These are phyloP conservation scores for Chouioia cunea DNA, from an alignment of 2,888 invertebrate genomes.

Conservation along the genomic window DNA sequence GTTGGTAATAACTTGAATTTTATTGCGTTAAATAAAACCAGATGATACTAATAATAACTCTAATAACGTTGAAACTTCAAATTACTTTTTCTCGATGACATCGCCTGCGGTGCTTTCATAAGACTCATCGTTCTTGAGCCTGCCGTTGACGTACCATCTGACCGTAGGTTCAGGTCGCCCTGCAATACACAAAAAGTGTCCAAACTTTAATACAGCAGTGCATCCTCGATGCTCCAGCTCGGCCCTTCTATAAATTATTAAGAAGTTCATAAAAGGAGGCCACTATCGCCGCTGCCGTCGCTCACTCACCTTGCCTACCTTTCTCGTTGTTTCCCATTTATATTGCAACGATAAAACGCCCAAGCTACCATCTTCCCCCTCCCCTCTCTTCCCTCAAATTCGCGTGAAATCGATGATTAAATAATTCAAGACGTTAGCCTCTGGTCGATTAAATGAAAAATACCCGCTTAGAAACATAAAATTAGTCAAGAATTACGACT, in stretches of 20 bases:
- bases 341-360: conserved; percentile 14
- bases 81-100: conserved; percentile 85
- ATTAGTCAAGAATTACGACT: conserved; percentile 49
- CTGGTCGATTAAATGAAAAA: conserved; percentile 10
- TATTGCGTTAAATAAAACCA: background rate
- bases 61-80: background rate
- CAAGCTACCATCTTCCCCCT: background rate
- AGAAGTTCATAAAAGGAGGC: conserved; percentile 26
- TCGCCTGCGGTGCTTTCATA: conserved; percentile 88
- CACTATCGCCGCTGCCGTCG: background rate
- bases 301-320: background rate
- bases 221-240: background rate
- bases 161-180: conserved; percentile 86
- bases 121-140: conserved; percentile 81
- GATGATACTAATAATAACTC: background rate
- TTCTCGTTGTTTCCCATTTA: background rate
- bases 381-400: conserved; percentile 12
- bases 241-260: conserved; percentile 6
- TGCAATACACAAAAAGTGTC: conserved; percentile 60
- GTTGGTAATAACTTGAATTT: too few species aligned
- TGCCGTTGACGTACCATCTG: conserved; percentile 85
- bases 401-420: background rate
- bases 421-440: conserved; percentile 4
- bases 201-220: background rate
- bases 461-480: conserved; percentile 39